phyloP scores from a whole-genome alignment of 1,140 invertebrate species.

The Brachionus angularis region DNA sequence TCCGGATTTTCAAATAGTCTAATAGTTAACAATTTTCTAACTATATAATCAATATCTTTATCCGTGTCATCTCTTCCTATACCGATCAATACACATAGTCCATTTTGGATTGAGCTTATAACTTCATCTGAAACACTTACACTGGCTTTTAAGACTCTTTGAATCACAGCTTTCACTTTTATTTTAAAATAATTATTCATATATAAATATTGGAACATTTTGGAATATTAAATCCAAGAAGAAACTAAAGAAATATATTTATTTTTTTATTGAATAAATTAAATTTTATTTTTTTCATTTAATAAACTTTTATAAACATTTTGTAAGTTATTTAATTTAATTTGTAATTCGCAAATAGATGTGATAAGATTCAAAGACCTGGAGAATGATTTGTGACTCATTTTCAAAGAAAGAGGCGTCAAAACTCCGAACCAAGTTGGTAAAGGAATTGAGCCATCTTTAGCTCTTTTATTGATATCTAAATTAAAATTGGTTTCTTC shows the following conservation, averaged over 20 bases:
- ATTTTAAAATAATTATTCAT: neutral
- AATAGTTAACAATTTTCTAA: slow-evolving; percentile 73
- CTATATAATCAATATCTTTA: slow-evolving; percentile 78
- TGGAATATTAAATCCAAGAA: slow-evolving; percentile 19
- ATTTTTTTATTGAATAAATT: too few relatives aligned
- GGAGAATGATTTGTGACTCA: slow-evolving; percentile 36
- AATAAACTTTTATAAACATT: slow-evolving; percentile 8
- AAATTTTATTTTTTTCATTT: slow-evolving; percentile 36
- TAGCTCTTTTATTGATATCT: neutral
- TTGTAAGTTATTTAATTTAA: neutral
- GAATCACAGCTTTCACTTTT: slow-evolving; percentile 69
- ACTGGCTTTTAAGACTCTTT: slow-evolving; percentile 68
- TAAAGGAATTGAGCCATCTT: neutral
- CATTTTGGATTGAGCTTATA: slow-evolving; percentile 75
- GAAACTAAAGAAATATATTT: neutral
- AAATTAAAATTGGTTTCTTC: neutral
- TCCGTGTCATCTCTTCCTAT: slow-evolving; percentile 71
- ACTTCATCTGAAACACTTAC: slow-evolving; percentile 74
- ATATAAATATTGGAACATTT: neutral
- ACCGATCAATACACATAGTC: slow-evolving; percentile 79
- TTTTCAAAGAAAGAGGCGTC: slow-evolving; percentile 3
- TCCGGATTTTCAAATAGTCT: slow-evolving; percentile 70
- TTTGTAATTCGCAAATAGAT: slow-evolving; percentile 7
- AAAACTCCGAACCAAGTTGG: slow-evolving; percentile 35
- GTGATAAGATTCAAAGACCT: slow-evolving; percentile 16